Evolutionary conservation across 2,113 vertebrate genomes (phyloP), one percentile per base, ranked within the genome.

Genomic region (Argyrosomus japonicus): DNA sequence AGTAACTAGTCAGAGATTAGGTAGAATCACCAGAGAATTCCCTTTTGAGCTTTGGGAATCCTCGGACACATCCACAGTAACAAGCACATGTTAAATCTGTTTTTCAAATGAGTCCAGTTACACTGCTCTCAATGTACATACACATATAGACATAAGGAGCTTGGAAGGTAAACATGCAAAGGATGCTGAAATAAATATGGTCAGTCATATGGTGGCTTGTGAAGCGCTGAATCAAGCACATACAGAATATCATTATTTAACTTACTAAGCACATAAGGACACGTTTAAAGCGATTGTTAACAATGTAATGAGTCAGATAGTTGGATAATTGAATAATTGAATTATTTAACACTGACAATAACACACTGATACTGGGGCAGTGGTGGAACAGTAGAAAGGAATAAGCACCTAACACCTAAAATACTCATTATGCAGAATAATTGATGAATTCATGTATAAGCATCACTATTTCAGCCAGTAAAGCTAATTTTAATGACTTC

Each of bases 1-100:
- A 40, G 74, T 21, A 86, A 82, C 8, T 53, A 81, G 78, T 68
- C 47, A 57, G 40, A 79, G 75, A 84, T 91, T 79, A 90, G 15
- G 29, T 25, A 58, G 13, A 68, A 68, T 65, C 40, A 51, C 70
- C 48, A 32, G 25, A 58, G 50, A 36, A 56, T 57, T 72, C 54
- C 40, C 43, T 40, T 80, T 40, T 68, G 73, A 83, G 62, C 67
- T 76, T 61, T 76, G 14, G 23, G 53, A 76, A 47, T 19, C 69
- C 36, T 56, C 32, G 12, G 15, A 60, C 61, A 70, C 71, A 48
- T 65, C 56, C 2, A 17, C 50, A 40, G 36, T 40, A 40, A 40
- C 36, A 47, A 47, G 11, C 14, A 14, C 4, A 13, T 47, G 13
- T 47, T 47, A 47, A 47, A 47, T 14, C 11, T 14, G 3, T 47